A percentile compares a stretch with the other conserved stretches of the same genome.
Conservation (phyloP, 2,888 invertebrate genomes). For the Chymomyza amoena region DNA sequence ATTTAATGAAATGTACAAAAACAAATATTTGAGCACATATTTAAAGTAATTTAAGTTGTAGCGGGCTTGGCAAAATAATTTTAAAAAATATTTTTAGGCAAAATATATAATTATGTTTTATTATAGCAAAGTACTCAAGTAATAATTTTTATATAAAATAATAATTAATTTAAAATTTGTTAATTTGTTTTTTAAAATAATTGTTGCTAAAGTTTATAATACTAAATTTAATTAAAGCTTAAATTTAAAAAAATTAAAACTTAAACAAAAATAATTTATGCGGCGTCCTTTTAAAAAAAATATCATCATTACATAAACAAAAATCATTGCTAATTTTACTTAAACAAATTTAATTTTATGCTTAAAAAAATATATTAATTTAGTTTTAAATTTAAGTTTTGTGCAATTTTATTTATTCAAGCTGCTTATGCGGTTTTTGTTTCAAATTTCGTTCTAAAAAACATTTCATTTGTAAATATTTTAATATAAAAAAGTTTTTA, state of each 20-base stretch:
- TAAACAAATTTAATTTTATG: conserved; percentile 22
- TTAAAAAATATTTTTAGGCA: conserved; percentile 12
- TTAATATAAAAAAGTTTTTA: conserved; percentile 66
- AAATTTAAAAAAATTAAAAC: conserved; percentile 17
- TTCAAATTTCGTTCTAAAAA: conserved; percentile 53
- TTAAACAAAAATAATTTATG: conserved; percentile 32
- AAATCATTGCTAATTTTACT: conserved; percentile 26
- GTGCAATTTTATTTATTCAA: conserved; percentile 71
- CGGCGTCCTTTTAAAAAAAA: conserved; percentile 7
- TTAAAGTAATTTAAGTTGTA: conserved; percentile 49
- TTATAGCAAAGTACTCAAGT: conserved; percentile 63
- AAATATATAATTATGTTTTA: conserved; percentile 35
- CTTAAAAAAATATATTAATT: conserved; percentile 45
- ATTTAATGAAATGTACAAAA: conserved; percentile 58
- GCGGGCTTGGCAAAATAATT: conserved; percentile 66
- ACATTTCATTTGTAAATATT: conserved; percentile 77
- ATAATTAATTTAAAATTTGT: conserved; percentile 53
- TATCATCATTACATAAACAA: not conserved
- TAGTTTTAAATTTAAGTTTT: conserved; percentile 43
- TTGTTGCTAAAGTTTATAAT: conserved; percentile 65
- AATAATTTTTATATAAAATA: conserved; percentile 51
- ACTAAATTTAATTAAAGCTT: conserved; percentile 13
- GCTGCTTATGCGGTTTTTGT: conserved; percentile 42
- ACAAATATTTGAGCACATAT: conserved; percentile 25
- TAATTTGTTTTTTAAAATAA: conserved; percentile 59